A percentile compares a stretch with the other conserved stretches of the same genome.
phyloP scores from a whole-genome alignment of 2,888 invertebrate genomes.

The Ferrisia virgata region DNA sequence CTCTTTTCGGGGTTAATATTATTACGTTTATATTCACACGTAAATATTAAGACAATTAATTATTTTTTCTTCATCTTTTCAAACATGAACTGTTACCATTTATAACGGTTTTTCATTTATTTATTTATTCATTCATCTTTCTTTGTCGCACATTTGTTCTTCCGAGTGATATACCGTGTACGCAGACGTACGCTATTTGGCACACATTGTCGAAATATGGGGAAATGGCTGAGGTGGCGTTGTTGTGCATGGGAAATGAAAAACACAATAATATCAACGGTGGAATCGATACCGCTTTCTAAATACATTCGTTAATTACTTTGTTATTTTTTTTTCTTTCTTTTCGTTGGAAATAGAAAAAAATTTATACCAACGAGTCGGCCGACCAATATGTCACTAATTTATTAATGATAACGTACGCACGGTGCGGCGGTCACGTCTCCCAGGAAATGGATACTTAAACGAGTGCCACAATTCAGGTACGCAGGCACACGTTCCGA shows the following conservation, averaged over 20 bases:
- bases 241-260: no score
- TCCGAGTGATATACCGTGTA: no score
- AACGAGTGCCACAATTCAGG: conserved; percentile 31
- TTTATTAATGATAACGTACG: conserved; percentile 19
- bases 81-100: conserved; percentile 35
- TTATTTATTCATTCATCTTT: background rate
- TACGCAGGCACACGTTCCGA: conserved; percentile 32
- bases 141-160: no score
- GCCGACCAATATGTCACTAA: conserved; percentile 19
- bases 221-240: background rate
- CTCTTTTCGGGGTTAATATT: background rate
- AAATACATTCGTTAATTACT: conserved; percentile 30
- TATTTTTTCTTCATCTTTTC: conserved; percentile 33
- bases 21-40: conserved; percentile 32
- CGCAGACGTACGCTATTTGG: background rate
- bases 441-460: conserved; percentile 42
- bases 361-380: background rate
- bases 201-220: background rate
- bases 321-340: background rate
- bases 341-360: background rate
- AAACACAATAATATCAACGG: no score
- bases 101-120: background rate
- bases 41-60: background rate
- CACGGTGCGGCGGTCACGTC: background rate
- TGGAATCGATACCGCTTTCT: background rate